Evolutionary conservation across 2,888 invertebrate genomes (phyloP).

Genomic region (Muschampia plurimacula): DNA sequence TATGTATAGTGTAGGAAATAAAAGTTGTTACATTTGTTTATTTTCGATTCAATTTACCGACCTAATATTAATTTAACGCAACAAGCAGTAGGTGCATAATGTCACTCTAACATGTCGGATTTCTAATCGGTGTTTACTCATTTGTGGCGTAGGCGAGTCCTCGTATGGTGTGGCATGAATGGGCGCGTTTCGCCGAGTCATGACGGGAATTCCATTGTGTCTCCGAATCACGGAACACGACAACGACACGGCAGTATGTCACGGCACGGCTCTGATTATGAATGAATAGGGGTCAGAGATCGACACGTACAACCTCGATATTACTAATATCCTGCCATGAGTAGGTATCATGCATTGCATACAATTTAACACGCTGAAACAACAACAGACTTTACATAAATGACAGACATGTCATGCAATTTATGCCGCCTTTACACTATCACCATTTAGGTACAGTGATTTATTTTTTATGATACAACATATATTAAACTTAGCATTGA

Average conservation of each 20-base stretch:
- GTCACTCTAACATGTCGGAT: slow-evolving; percentile 7
- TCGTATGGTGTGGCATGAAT: slow-evolving; percentile 70
- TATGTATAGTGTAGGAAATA: too few species aligned
- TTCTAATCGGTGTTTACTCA: slow-evolving; percentile 30
- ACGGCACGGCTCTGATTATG: slow-evolving; percentile 80
- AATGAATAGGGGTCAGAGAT: slow-evolving; percentile 83
- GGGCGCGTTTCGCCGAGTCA: slow-evolving; percentile 76
- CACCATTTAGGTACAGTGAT: not conserved
- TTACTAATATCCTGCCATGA: slow-evolving; percentile 72
- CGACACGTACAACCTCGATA: slow-evolving; percentile 62
- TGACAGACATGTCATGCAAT: slow-evolving; percentile 47
- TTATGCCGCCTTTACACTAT: slow-evolving; percentile 41
- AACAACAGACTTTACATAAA: slow-evolving; percentile 31
- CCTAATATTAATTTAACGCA: not conserved
- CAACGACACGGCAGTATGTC: slow-evolving; percentile 65
- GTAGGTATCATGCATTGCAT: slow-evolving; percentile 52
- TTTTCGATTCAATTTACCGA: too few species aligned
- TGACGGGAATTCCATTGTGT: slow-evolving; percentile 81
- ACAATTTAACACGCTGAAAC: slow-evolving; percentile 34
- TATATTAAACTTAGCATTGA: not conserved
- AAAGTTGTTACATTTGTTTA: too few species aligned
- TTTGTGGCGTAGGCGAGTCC: slow-evolving; percentile 42
- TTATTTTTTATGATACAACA: not conserved
- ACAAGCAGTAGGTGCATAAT: slow-evolving; percentile 2
- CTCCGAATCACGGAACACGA: slow-evolving; percentile 72